Percentiles rank a stretch among this genome's conserved stretches.
phyloP scores from a whole-genome alignment of 2,797 vertebrate species.

The Smutsia gigantea region DNA sequence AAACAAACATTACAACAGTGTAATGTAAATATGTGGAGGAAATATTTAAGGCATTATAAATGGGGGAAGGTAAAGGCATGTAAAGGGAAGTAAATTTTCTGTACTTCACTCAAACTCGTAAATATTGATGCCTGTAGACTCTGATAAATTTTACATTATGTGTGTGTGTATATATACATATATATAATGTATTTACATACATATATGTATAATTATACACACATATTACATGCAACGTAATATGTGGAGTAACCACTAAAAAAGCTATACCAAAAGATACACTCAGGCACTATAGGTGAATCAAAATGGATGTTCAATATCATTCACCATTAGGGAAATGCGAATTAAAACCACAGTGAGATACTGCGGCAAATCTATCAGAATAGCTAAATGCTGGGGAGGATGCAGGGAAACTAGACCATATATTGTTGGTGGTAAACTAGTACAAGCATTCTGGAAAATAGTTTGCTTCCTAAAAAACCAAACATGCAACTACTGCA shows the following conservation, averaged over 20 bases:
- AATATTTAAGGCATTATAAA: constrained; percentile 39
- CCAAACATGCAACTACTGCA: background rate
- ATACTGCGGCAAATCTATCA: background rate
- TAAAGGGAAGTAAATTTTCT: background rate
- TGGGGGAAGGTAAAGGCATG: background rate
- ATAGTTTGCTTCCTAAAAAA: constrained; percentile 32
- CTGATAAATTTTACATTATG: background rate
- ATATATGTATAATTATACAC: background rate
- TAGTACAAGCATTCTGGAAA: background rate
- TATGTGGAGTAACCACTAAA: background rate
- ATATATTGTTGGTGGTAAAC: background rate
- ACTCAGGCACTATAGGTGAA: background rate
- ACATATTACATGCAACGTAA: too few relatives aligned
- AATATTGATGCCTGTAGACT: background rate
- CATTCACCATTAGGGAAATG: background rate
- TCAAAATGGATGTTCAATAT: background rate
- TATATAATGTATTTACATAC: background rate
- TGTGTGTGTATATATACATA: background rate
- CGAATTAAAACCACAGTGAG: too few relatives aligned
- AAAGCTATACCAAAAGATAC: background rate
- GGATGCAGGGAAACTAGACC: background rate
- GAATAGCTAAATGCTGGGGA: background rate
- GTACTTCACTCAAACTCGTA: background rate
- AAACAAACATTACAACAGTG: background rate
- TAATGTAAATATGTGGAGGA: background rate